Evolutionary conservation across 2,888 invertebrate genomes (phyloP).

Genomic region (Cerceris ruficornis): DNA sequence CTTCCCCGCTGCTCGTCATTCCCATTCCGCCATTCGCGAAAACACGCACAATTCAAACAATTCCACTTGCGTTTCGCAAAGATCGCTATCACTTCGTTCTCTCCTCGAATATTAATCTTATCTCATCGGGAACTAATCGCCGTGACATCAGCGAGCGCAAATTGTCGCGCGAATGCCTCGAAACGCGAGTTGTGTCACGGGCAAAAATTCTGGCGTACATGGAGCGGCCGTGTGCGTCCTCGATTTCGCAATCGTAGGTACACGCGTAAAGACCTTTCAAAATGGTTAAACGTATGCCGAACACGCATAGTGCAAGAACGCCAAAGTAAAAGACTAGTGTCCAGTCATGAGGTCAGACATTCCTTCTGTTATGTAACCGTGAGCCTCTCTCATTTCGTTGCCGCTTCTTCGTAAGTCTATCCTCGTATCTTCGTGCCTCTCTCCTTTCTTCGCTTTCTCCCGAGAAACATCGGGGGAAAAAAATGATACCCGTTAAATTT

Average conservation of each 20-base stretch:
- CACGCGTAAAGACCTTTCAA: conserved; percentile 39
- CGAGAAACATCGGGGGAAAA: neutral
- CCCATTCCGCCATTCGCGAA: too few species aligned
- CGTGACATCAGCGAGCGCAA: conserved; percentile 11
- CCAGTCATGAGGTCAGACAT: conserved; percentile 54
- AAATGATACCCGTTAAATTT: too few species aligned
- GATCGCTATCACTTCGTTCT: too few species aligned
- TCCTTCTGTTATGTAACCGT: conserved; percentile 53
- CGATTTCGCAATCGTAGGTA: conserved; percentile 33
- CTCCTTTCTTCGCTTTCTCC: conserved; percentile 49
- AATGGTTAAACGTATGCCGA: conserved; percentile 42
- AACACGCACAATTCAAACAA: too few species aligned
- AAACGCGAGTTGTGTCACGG: conserved; percentile 19
- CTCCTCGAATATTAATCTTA: neutral
- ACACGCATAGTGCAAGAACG: conserved; percentile 41
- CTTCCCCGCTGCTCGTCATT: too few species aligned
- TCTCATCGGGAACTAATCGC: conserved; percentile 30
- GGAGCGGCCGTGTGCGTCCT: conserved; percentile 1
- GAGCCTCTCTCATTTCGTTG: conserved; percentile 18
- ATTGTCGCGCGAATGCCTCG: conserved; percentile 14
- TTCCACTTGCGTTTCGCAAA: too few species aligned
- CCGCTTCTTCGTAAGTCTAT: conserved; percentile 26
- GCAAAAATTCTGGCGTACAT: conserved; percentile 8
- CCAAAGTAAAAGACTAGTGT: conserved; percentile 22
- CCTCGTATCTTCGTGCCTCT: conserved; percentile 8